These are phyloP conservation scores for Catamblyrhynchus diadema DNA, from an alignment of 2,797 vertebrate genomes.

Conservation along the genomic window DNA sequence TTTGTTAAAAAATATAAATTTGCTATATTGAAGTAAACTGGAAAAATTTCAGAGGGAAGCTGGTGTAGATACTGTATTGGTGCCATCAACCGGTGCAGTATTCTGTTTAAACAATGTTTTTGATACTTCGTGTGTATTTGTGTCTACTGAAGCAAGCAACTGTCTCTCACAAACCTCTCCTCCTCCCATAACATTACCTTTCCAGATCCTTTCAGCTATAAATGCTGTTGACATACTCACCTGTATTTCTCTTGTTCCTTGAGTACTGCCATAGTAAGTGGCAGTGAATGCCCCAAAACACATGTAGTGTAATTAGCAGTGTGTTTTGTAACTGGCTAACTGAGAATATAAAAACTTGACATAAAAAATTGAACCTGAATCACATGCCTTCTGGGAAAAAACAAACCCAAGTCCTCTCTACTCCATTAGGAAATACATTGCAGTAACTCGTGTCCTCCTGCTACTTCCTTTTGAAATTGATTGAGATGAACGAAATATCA, in stretches of 20 bases:
- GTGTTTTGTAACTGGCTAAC: neutral
- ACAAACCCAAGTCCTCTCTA: neutral
- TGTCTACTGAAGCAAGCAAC: neutral
- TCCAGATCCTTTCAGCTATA: neutral
- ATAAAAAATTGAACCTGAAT: neutral
- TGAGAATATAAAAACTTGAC: neutral
- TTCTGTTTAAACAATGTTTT: neutral
- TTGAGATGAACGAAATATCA: neutral
- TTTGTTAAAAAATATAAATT: neutral
- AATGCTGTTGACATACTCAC: accelerated
- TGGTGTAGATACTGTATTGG: neutral
- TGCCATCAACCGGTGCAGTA: neutral
- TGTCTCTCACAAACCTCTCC: neutral
- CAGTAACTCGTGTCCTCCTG: neutral
- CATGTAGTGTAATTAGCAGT: accelerated
- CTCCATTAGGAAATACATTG: neutral
- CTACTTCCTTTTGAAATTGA: neutral
- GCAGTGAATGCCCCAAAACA: neutral
- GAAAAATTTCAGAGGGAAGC: neutral
- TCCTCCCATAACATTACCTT: neutral
- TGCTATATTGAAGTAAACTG: neutral
- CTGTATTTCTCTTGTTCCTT: neutral
- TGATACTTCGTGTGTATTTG: neutral
- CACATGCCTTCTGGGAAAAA: neutral
- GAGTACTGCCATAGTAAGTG: neutral